Evolutionary conservation across 2,797 vertebrate species (phyloP), one percentile per base, ranked within the genome.

Genomic region (Phoeniculus purpureus): DNA sequence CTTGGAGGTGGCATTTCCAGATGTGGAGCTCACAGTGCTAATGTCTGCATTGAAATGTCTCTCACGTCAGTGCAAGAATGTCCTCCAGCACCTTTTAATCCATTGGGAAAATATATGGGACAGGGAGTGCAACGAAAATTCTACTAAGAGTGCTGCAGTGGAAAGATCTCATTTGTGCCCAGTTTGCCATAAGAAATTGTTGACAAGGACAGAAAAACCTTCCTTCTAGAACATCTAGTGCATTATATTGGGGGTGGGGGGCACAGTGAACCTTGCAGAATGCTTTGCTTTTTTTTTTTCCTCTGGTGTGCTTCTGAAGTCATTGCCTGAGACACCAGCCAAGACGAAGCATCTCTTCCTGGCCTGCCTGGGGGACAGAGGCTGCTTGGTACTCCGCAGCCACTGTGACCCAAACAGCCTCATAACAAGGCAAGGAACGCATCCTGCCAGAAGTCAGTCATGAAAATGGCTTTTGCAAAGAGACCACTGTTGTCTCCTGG

Each of bases 321-420:
- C 45, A 22, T 6, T 18, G 12, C 37, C 68, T 26, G 68, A 87
- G 54, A 40, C 25, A 18, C 10, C 47, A 45, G 13, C 12, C 48
- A 37, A 40, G 60, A 48, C 13, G 16, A 72, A 85, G 60, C 22
- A 5, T 22, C 45, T 45, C 15, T 59, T 27, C 34, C 37, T n/a
- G 21, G 17, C 50, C 70, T 25, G 13, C 1, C 45, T 40, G 3
- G 25, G 56, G 31, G 13, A 34, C 21, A 43, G 12, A 45, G 32
- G 40, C 48, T 15, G 6, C 15, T 14, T 32, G 37, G 47, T 10
- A 7, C 20, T 43, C 48, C 43, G 47, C 58, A 83, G 65, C 27
- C 50, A 22, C 52, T 43, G 65, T 1, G 12, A 6, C 2, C 48
- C 10, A 0, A 3, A 9, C 2, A 43, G 47, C 7, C 26, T 40